Conservation (phyloP, 2,113 vertebrate genomes). For the Brachyhypopomus occidentalis region DNA sequence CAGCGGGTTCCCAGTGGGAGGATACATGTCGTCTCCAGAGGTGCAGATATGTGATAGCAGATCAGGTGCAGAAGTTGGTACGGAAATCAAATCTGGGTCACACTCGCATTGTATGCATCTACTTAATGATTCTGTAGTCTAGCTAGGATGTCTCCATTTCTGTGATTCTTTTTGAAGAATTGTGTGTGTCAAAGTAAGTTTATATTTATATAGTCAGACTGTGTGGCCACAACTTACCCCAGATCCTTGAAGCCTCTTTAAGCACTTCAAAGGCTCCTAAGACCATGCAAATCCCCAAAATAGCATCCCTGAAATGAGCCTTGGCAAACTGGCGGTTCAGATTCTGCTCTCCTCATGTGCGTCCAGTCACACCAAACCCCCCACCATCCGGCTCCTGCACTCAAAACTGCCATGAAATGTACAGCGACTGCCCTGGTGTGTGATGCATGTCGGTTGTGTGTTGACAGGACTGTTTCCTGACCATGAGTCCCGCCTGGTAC, state of each 20-base stretch:
- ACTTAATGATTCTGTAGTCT: slow-evolving; percentile 18
- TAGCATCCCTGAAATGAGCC: too few relatives aligned
- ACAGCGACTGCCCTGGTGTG: not conserved
- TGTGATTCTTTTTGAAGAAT: not conserved
- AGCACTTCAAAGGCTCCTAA: too few relatives aligned
- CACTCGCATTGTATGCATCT: slow-evolving; percentile 19
- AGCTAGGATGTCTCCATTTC: slow-evolving; percentile 4
- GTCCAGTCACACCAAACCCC: too few relatives aligned
- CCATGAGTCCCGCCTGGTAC: slow-evolving; percentile 96
- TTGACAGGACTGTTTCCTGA: slow-evolving; percentile 90
- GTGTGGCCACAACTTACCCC: too few relatives aligned
- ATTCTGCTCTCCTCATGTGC: too few relatives aligned
- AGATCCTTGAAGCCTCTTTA: not conserved
- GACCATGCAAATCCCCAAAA: too few relatives aligned
- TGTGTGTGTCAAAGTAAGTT: too few relatives aligned
- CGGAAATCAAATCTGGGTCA: slow-evolving; percentile 42
- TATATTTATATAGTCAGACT: too few relatives aligned
- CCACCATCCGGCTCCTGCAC: too few relatives aligned
- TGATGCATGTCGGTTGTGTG: slow-evolving; percentile 1
- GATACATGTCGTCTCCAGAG: slow-evolving; percentile 41
- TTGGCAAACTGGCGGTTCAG: too few relatives aligned
- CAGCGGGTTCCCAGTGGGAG: slow-evolving; percentile 28
- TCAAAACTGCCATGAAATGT: too few relatives aligned
- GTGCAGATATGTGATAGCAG: slow-evolving; percentile 38
- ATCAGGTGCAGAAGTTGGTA: slow-evolving; percentile 13